Percentiles rank a stretch among this genome's conserved stretches.
These are phyloP conservation scores for Carassius auratus DNA, from an alignment of 2,113 vertebrate genomes.

Conservation along the genomic window DNA sequence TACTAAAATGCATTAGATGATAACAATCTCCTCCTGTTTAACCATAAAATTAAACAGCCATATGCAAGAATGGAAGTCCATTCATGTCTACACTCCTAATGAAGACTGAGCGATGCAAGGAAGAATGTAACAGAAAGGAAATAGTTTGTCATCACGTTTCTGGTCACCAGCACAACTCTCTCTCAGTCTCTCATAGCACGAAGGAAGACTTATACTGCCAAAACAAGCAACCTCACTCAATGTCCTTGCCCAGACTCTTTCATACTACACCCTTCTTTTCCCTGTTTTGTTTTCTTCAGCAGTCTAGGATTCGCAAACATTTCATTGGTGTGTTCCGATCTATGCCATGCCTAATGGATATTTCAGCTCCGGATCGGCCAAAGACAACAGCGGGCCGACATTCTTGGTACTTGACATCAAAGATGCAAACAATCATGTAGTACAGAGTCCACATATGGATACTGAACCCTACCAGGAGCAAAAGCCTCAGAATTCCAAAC, in stretches of 20 bases:
- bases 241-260: conserved; percentile 1
- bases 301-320: conserved; percentile 27
- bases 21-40: conserved; percentile 10
- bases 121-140: conserved; percentile 12
- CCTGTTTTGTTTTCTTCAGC: conserved; percentile 34
- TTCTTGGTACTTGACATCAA: conserved; percentile 48
- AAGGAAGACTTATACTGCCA: conserved; percentile 4
- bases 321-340: conserved; percentile 32
- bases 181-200: not conserved
- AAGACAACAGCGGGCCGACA: conserved; percentile 44
- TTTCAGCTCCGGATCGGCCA: not conserved
- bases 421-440: conserved; percentile 23
- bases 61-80: conserved; percentile 1
- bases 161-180: not conserved
- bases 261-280: conserved; percentile 12
- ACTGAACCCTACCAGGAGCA: conserved; percentile 31
- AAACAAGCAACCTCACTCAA: conserved; percentile 18
- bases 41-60: not conserved
- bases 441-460: conserved; percentile 43
- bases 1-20: not conserved
- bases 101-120: not conserved
- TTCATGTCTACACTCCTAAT: conserved; percentile 15
- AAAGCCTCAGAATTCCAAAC: conserved; percentile 43
- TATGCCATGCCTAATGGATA: conserved; percentile 36
- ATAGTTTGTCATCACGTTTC: not conserved